Evolutionary conservation across 2,888 invertebrate genomes (phyloP).

Genomic region (Sturmia bella): DNA sequence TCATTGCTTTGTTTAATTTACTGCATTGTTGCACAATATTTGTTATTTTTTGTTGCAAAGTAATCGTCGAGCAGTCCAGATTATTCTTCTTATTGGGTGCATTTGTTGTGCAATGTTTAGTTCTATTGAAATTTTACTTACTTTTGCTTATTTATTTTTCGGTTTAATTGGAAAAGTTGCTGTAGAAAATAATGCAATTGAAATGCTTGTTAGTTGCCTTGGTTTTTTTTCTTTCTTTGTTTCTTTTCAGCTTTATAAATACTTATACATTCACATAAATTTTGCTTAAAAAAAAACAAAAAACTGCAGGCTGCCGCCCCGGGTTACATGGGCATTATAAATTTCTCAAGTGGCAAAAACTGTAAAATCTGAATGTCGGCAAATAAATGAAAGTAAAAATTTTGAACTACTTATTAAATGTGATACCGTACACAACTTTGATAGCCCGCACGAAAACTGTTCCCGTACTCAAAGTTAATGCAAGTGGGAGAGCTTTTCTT

Average conservation of each 20-base stretch:
- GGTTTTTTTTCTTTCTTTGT: neutral
- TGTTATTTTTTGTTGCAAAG: neutral
- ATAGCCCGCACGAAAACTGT: too few species aligned
- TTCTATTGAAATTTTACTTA: slow-evolving; percentile 44
- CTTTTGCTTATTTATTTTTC: slow-evolving; percentile 28
- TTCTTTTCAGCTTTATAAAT: slow-evolving; percentile 20
- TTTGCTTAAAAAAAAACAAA: neutral
- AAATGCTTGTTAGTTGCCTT: neutral
- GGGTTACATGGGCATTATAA: slow-evolving; percentile 15
- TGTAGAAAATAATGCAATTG: slow-evolving; percentile 42
- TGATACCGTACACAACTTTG: too few species aligned
- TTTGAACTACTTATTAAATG: too few species aligned
- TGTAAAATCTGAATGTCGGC: too few species aligned
- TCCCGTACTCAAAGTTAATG: too few species aligned
- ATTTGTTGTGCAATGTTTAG: slow-evolving; percentile 23
- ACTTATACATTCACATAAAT: slow-evolving; percentile 7
- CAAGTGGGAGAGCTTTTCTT: too few species aligned
- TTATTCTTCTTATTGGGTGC: neutral
- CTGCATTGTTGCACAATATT: slow-evolving; percentile 62
- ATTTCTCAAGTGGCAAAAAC: neutral
- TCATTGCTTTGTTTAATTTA: slow-evolving; percentile 62
- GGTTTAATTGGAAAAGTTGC: slow-evolving; percentile 61
- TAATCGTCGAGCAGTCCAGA: neutral
- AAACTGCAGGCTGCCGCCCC: neutral
- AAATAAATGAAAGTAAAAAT: too few species aligned